phyloP scores from a whole-genome alignment of 37 sponge, comb jelly and placozoan species.

The Chondrosia reniformis region DNA sequence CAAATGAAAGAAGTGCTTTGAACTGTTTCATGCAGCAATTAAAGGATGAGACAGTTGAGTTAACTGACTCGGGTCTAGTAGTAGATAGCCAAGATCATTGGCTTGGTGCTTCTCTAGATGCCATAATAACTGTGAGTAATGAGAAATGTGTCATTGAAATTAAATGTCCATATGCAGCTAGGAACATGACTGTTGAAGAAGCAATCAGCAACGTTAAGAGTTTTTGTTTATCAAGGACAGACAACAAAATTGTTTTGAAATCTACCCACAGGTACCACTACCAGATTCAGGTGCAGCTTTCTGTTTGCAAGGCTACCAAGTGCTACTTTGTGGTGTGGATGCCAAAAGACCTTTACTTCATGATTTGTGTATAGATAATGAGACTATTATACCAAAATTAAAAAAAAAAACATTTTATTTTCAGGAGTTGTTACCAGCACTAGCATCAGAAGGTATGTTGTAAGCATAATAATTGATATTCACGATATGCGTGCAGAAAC shows the following conservation, averaged over 20 bases:
- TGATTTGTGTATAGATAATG: not conserved
- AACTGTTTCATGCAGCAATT: not conserved
- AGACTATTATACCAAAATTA: not conserved
- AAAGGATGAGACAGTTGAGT: not conserved
- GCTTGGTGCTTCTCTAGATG: conserved; percentile 37
- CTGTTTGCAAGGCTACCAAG: not conserved
- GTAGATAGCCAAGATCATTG: not conserved
- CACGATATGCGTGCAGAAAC: not conserved
- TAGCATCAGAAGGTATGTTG: not conserved
- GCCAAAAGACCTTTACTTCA: not conserved
- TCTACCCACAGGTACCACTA: conserved; percentile 10
- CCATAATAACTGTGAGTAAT: not conserved
- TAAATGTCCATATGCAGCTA: conserved; percentile 25
- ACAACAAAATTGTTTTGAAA: not conserved
- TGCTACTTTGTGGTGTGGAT: conserved; percentile 22
- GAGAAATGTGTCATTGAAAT: conserved; percentile 9
- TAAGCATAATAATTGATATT: not conserved
- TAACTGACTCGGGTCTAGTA: conserved; percentile 11
- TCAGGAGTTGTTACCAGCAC: conserved; percentile 19
- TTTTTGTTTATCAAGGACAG: not conserved
- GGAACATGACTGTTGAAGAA: conserved; percentile 4
- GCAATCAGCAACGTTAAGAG: not conserved
- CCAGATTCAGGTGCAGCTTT: conserved; percentile 14
- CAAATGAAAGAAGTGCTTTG: conserved; percentile 9
- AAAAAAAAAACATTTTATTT: conserved; percentile 8